Evolutionary conservation across 2,797 vertebrate species (phyloP).

Genomic region (Sandelia bainsii): DNA sequence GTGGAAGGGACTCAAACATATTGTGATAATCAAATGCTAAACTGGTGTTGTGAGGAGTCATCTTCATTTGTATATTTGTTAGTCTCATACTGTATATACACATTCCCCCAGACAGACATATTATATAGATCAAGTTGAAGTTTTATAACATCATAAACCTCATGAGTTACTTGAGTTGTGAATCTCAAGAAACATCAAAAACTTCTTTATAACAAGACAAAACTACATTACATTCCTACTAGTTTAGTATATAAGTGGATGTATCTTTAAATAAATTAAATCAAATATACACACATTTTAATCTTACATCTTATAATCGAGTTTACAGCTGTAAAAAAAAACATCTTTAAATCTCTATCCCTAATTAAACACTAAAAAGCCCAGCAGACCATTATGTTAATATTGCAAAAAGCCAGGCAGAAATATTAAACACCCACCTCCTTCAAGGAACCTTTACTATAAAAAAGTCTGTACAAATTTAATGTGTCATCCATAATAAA

Average conservation of each 20-base stretch:
- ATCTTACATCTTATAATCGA: background rate
- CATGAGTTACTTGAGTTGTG: background rate
- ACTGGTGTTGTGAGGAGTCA: background rate
- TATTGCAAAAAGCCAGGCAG: conserved; percentile 4
- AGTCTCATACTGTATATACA: background rate
- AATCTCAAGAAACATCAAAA: no score
- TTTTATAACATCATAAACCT: no score
- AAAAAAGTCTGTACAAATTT: conserved; percentile 29
- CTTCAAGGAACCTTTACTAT: conserved; percentile 30
- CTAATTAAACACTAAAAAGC: background rate
- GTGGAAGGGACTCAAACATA: background rate
- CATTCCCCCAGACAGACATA: no score
- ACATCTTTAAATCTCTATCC: background rate
- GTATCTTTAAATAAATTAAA: background rate
- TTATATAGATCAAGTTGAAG: no score
- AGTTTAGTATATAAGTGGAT: background rate
- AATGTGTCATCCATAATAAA: conserved; percentile 44
- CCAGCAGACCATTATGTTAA: conserved; percentile 5
- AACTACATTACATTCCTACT: no score
- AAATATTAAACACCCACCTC: conserved; percentile 46
- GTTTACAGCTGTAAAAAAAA: conserved; percentile 6
- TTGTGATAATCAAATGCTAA: conserved; percentile 10
- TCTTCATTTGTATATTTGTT: background rate
- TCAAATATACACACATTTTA: background rate
- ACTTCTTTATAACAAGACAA: no score